These are phyloP conservation scores for Ellobium chinense DNA, from an alignment of 2,888 invertebrate species.

Conservation along the genomic window DNA sequence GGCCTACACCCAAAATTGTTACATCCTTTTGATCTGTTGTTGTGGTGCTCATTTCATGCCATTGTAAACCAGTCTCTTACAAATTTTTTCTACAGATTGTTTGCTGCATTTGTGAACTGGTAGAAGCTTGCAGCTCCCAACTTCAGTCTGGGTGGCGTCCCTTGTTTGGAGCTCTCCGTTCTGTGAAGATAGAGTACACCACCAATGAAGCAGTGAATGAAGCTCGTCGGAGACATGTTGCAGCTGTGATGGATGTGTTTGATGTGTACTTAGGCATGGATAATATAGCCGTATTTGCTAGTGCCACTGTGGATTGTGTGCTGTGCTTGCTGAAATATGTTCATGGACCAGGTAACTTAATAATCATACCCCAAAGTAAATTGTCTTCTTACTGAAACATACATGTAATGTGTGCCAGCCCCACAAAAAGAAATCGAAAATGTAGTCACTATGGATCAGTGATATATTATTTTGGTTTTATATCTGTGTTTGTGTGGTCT, in stretches of 20 bases:
- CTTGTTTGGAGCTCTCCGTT: conserved; percentile 94
- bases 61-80: no score
- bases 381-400: no score
- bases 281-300: conserved; percentile 94
- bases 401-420: no score
- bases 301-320: conserved; percentile 96
- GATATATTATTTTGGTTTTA: no score
- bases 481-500: no score
- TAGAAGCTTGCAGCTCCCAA: conserved; percentile 95
- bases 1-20: no score
- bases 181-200: conserved; percentile 83
- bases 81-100: conserved; percentile 85
- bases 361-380: no score
- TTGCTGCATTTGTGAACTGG: conserved; percentile 96
- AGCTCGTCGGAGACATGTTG: conserved; percentile 76
- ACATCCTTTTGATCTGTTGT: no score
- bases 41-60: no score
- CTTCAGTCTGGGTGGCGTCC: conserved; percentile 98
- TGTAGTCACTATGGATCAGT: no score
- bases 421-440: no score
- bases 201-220: conserved; percentile 77
- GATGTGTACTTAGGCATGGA: conserved; percentile 92
- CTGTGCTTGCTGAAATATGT: conserved; percentile 90
- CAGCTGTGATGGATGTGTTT: conserved; percentile 88
- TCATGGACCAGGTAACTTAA: conserved; percentile 84